Conservation (phyloP, 2,888 invertebrate species). For the Drosophila tanythrix region DNA sequence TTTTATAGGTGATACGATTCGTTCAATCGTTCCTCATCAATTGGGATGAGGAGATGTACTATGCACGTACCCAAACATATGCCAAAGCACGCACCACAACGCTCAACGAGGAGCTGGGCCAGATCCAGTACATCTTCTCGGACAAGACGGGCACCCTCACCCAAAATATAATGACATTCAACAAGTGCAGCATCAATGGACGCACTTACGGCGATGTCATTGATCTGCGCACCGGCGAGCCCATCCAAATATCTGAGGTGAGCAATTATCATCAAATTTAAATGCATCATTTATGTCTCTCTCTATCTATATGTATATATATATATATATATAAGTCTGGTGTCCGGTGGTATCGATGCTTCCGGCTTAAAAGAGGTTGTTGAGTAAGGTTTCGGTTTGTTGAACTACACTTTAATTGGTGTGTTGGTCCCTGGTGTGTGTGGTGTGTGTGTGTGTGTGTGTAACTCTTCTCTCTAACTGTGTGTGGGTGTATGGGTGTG, state of each 20-base stretch:
- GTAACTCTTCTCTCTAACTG: neutral
- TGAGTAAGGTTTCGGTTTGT: neutral
- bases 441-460: neutral
- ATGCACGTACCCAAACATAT: conserved; percentile 94
- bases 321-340: neutral
- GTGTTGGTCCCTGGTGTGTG: neutral
- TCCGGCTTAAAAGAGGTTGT: neutral
- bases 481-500: neutral
- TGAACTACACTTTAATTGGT: conserved; percentile 3
- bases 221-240: conserved; percentile 94
- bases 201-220: conserved; percentile 96
- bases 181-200: conserved; percentile 98
- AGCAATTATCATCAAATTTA: conserved; percentile 72
- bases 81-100: conserved; percentile 99
- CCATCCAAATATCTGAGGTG: conserved; percentile 94
- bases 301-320: neutral
- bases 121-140: conserved; percentile 99
- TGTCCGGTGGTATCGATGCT: conserved; percentile 4
- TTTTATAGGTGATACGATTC: conserved; percentile 94
- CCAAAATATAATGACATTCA: conserved; percentile 99
- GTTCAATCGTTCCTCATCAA: conserved; percentile 99
- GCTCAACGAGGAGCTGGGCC: conserved; percentile 98
- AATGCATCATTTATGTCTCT: neutral
- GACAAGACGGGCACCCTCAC: conserved; percentile 99
- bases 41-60: conserved; percentile 99